Percentiles rank a stretch among this genome's conserved stretches.
Conservation (phyloP, 2,888 invertebrate species). For the Eupeodes luniger region DNA sequence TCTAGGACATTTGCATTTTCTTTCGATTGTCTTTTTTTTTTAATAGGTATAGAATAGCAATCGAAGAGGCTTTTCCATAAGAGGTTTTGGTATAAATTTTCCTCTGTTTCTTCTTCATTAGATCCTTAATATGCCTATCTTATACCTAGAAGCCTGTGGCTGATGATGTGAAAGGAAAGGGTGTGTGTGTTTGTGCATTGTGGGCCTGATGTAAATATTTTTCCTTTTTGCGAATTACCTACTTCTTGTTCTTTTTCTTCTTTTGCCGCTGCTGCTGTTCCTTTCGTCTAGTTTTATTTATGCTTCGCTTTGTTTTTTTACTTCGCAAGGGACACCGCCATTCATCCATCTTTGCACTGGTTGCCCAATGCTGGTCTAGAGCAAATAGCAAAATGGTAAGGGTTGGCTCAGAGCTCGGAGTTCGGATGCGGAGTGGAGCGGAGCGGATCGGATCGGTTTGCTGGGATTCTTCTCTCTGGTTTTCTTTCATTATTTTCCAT, state of each 20-base stretch:
- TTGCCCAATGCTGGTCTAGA: slow-evolving; percentile 71
- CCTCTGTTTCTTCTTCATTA: slow-evolving; percentile 62
- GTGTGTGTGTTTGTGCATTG: slow-evolving; percentile 21
- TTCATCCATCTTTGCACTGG: slow-evolving; percentile 74
- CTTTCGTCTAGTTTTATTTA: slow-evolving; percentile 47
- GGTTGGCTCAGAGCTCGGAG: slow-evolving; percentile 40
- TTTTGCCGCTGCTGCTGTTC: not conserved
- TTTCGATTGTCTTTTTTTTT: slow-evolving; percentile 50
- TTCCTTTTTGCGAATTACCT: slow-evolving; percentile 44
- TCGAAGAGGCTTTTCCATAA: slow-evolving; percentile 24
- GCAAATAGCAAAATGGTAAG: slow-evolving; percentile 59
- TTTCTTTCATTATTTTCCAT: slow-evolving; percentile 71
- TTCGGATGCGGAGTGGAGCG: not conserved
- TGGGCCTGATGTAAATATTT: slow-evolving; percentile 22
- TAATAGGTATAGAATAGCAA: not conserved
- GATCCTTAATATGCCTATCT: slow-evolving; percentile 70
- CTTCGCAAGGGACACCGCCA: slow-evolving; percentile 64
- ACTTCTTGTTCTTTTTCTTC: slow-evolving; percentile 37
- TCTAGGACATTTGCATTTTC: slow-evolving; percentile 73
- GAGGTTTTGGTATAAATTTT: slow-evolving; percentile 1
- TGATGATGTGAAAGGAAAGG: not conserved
- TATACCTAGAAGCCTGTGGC: not conserved
- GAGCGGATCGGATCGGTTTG: slow-evolving; percentile 7
- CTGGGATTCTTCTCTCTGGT: slow-evolving; percentile 64
- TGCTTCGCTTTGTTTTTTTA: slow-evolving; percentile 55